Conservation (phyloP, 2,888 invertebrate species). For the Sympetrum striolatum region DNA sequence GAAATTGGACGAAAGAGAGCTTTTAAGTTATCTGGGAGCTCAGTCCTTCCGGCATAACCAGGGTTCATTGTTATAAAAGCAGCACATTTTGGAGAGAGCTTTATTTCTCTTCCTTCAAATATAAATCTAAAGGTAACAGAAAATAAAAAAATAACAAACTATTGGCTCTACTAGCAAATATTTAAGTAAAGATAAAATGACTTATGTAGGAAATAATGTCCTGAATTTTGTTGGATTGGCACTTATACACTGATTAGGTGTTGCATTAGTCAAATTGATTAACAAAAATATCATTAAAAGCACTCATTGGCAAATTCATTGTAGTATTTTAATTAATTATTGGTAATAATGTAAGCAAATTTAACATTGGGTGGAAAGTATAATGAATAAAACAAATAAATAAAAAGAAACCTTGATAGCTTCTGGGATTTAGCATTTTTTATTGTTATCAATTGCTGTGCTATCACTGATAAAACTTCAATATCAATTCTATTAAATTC, state of each 20-base stretch:
- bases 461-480: conserved; percentile 88
- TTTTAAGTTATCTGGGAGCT: conserved; percentile 87
- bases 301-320: too few species aligned
- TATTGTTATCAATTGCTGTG: conserved; percentile 88
- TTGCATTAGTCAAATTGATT: too few species aligned
- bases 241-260: too few species aligned
- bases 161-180: neutral
- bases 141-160: neutral
- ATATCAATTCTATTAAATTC: conserved; percentile 92
- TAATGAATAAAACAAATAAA: neutral
- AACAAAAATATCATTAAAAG: too few species aligned
- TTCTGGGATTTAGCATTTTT: conserved; percentile 81
- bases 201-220: neutral
- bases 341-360: too few species aligned
- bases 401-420: conserved; percentile 60
- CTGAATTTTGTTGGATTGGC: neutral
- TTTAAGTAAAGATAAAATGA: neutral
- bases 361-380: neutral
- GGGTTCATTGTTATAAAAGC: conserved; percentile 94
- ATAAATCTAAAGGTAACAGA: conserved; percentile 68
- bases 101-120: conserved; percentile 90
- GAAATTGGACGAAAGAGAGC: conserved; percentile 85
- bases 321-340: too few species aligned
- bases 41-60: conserved; percentile 82
- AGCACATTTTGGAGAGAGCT: conserved; percentile 78